These are phyloP conservation scores for Coracias cyanogaster DNA, from an alignment of 2,797 vertebrate genomes.

Conservation along the genomic window DNA sequence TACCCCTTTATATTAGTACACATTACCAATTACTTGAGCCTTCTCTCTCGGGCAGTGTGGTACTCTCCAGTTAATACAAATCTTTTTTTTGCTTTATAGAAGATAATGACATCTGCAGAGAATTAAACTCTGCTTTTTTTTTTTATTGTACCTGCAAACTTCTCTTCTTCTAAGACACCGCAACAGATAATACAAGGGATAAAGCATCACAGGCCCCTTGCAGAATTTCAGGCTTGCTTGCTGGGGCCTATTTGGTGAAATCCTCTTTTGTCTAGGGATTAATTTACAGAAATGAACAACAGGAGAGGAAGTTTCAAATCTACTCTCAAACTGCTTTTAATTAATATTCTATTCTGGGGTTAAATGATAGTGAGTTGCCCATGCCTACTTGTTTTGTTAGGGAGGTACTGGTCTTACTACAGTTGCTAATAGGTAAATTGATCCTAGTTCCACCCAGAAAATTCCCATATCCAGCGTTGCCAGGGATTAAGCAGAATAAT, in stretches of 20 bases:
- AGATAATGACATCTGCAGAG: not conserved
- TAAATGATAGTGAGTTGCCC: not conserved
- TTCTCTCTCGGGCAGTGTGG: fast-evolving
- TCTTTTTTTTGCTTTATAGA: not conserved
- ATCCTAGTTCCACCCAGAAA: not conserved
- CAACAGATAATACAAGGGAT: not conserved
- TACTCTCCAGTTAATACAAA: not conserved
- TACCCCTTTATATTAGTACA: not conserved
- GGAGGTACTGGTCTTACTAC: not conserved
- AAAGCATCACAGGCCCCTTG: not conserved
- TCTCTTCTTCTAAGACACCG: not conserved
- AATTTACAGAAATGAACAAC: not conserved
- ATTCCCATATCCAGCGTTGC: not conserved
- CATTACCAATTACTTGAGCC: not conserved
- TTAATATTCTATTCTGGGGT: not conserved
- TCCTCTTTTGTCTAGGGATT: not conserved
- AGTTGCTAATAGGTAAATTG: not conserved
- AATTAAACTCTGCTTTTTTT: not conserved
- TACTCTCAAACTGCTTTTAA: not conserved
- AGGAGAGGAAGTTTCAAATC: not conserved
- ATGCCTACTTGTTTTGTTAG: not conserved
- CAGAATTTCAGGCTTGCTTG: not conserved
- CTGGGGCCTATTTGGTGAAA: not conserved
- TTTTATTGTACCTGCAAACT: not conserved
- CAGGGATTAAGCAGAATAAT: not conserved